These are phyloP conservation scores for Arctopsyche grandis DNA, from an alignment of 1,140 invertebrate species.

Conservation along the genomic window DNA sequence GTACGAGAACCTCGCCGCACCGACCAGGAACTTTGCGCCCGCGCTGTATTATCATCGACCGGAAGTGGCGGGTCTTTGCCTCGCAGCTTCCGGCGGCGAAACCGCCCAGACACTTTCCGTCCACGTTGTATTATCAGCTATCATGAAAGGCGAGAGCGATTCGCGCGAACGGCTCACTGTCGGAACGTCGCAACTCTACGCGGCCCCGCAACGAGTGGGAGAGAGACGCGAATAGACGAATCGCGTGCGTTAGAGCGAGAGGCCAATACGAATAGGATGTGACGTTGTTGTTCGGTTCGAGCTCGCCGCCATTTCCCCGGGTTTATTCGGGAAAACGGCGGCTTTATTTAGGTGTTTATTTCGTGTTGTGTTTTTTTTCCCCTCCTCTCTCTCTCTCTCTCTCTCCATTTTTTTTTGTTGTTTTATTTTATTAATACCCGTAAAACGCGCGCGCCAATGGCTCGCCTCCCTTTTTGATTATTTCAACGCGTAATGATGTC, in stretches of 20 bases:
- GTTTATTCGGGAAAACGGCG: constrained; percentile 37
- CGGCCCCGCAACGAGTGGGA: not conserved
- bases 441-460: not conserved
- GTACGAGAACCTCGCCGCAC: not conserved
- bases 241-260: not conserved
- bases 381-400: not conserved
- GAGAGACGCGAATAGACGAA: not conserved
- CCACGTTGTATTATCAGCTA: constrained; percentile 40
- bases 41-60: not conserved
- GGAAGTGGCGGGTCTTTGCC: not conserved
- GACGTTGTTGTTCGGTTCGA: not conserved
- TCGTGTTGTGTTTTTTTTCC: not conserved
- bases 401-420: too few species aligned
- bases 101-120: constrained; percentile 17
- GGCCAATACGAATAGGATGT: not conserved
- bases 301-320: constrained; percentile 7
- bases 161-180: not conserved
- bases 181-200: not conserved
- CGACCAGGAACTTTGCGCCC: constrained; percentile 16
- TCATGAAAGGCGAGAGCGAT: constrained; percentile 44
- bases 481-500: constrained; percentile 39
- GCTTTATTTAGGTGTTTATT: constrained; percentile 42
- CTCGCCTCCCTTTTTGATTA: constrained; percentile 33
- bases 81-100: not conserved
- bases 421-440: constrained; percentile 24